These are phyloP conservation scores for Anoplophora glabripennis DNA, from an alignment of 1,140 invertebrate species.

Conservation along the genomic window DNA sequence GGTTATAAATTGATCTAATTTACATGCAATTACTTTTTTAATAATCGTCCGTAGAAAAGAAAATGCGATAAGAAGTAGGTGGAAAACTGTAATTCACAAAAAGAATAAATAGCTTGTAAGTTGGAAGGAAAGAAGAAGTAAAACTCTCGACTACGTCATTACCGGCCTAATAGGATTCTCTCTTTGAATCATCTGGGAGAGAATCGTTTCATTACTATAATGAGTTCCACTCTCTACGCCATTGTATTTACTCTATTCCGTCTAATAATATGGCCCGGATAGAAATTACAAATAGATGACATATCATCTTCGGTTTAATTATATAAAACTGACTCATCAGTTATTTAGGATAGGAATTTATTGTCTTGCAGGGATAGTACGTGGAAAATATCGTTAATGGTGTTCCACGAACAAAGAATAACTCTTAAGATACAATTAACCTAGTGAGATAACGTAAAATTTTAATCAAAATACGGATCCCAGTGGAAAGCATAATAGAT, in stretches of 20 bases:
- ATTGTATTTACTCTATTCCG: conserved; percentile 2
- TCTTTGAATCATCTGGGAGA: conserved; percentile 18
- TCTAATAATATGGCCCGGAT: conserved; percentile 12
- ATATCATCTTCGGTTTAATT: conserved; percentile 1
- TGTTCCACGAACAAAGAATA: no score
- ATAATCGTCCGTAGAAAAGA: neutral
- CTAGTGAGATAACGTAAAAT: no score
- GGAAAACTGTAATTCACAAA: conserved; percentile 14
- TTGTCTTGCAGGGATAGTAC: neutral
- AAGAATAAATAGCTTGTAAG: conserved; percentile 9
- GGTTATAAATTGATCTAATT: neutral
- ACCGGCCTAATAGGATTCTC: conserved; percentile 14
- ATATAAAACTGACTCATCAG: conserved; percentile 8
- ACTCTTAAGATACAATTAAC: no score
- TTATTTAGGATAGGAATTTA: neutral
- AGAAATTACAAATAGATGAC: conserved; percentile 5
- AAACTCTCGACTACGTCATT: conserved; percentile 14
- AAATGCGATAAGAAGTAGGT: conserved; percentile 1
- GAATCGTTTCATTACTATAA: conserved; percentile 17
- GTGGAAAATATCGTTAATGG: no score
- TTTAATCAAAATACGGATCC: no score
- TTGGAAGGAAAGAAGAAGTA: conserved; percentile 9
- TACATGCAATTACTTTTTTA: conserved; percentile 1
- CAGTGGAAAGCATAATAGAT: no score
- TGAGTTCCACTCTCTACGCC: conserved; percentile 3